Base-by-base conservation (phyloP, 1,140 invertebrate genomes). In the Medauroidea extradentata region DNA sequence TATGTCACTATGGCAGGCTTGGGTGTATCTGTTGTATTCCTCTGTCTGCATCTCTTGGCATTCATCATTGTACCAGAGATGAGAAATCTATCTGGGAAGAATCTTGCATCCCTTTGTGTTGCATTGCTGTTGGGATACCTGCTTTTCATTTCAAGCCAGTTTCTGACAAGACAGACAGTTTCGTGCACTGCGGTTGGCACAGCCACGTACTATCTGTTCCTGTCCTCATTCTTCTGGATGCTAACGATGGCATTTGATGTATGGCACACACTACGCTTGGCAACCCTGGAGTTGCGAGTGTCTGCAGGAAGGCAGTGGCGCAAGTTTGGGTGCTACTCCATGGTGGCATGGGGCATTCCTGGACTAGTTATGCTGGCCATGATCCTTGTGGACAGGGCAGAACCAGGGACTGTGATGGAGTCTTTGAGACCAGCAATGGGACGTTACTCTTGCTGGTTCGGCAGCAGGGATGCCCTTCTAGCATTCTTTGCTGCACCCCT, bases 151-250 rank as follows among this genome's bases (percentile, higher is more conserved):
- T 65, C 71, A 2, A 73, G 74, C 14, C 73, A 74, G 41, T 51
- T 51, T 18, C 24, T 51, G 3, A 21, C 73, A 75, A 57, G 64
- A 64, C 19, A 56, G 63, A 53, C 49, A 1, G 52, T 50, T 3
- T 29, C 67, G 3, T 79, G 79, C 59, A 64, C 65, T 13, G 65
- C 70, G 0, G 66, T 79, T 14, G 81, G 77, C 0, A 66, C 80
- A 0, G 51, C 71, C 14, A 75, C 78, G 2, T 81, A 81, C 59
- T 84, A 79, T 66, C 41, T 74, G 27, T 81, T 83, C 64, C 70
- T 84, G 24, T 73, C 78, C 0, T 75, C 81, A 0, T 84, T 84
- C 63, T 79, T 78, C 57, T 85, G 83, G 83, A 83, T 81, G 78
- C 78, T 79, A 44, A 76, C 81, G 1, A 78, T 85, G 71, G 75